phyloP scores from a whole-genome alignment of 2,113 vertebrate species.

The Apistogramma diplotaenia region DNA sequence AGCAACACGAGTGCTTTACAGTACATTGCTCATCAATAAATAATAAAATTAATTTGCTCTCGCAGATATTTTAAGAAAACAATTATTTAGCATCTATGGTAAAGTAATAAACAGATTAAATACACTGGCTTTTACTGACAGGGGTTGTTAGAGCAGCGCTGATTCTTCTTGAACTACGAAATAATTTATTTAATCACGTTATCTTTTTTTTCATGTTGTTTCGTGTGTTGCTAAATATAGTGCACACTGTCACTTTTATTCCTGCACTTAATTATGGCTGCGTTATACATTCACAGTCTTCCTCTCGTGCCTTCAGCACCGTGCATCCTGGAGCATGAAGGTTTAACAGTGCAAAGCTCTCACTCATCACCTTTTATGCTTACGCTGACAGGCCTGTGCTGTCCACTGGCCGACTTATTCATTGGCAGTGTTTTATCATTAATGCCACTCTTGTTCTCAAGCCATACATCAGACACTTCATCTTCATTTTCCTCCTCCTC shows the following conservation, averaged over 20 bases:
- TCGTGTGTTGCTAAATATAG: slow-evolving; percentile 6
- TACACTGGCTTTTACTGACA: background rate
- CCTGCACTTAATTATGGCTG: slow-evolving; percentile 38
- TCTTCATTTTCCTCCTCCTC: slow-evolving; percentile 40
- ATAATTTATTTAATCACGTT: slow-evolving; percentile 2
- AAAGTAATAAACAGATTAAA: slow-evolving; percentile 4
- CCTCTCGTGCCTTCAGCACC: slow-evolving; percentile 26
- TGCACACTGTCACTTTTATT: slow-evolving; percentile 3
- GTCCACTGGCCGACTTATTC: slow-evolving; percentile 60
- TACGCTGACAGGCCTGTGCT: slow-evolving; percentile 54
- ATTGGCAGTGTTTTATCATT: slow-evolving; percentile 57
- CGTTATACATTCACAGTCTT: slow-evolving; percentile 44
- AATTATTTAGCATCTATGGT: background rate
- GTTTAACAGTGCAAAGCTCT: slow-evolving; percentile 66
- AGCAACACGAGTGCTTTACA: background rate
- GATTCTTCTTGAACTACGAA: background rate
- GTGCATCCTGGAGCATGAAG: slow-evolving; percentile 56
- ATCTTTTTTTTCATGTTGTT: background rate
- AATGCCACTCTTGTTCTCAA: slow-evolving; percentile 52
- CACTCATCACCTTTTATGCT: slow-evolving; percentile 71
- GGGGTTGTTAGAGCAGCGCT: background rate
- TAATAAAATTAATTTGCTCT: background rate
- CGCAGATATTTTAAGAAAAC: background rate
- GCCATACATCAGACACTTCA: slow-evolving; percentile 55
- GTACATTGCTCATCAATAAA: background rate